Percentiles rank a stretch among this genome's conserved stretches.
Evolutionary conservation across 1,140 invertebrate species (phyloP).

Genomic region (Rhyacophila brunnea): DNA sequence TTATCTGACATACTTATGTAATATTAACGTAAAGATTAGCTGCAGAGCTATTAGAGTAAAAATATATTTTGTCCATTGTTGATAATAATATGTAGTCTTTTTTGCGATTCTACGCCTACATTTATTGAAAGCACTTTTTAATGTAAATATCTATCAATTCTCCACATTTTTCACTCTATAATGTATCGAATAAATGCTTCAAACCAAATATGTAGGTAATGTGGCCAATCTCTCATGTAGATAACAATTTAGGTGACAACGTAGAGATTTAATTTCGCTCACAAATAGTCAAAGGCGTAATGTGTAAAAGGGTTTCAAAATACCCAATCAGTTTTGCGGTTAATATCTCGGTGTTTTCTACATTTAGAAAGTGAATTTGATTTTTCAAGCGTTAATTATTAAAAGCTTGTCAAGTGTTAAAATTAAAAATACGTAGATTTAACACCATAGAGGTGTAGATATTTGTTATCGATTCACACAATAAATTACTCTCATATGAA

Average conservation of each 20-base stretch:
- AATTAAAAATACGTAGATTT: not conserved
- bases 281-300: not conserved
- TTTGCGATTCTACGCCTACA: slow-evolving; percentile 20
- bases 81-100: slow-evolving; percentile 13
- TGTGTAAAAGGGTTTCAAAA: not conserved
- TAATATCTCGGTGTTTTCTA: slow-evolving; percentile 8
- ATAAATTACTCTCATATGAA: not conserved
- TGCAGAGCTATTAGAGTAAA: not conserved
- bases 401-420: slow-evolving; percentile 1
- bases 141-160: slow-evolving; percentile 13
- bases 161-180: slow-evolving; percentile 4
- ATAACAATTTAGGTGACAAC: not conserved
- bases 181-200: slow-evolving; percentile 1
- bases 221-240: slow-evolving; percentile 8
- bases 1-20: not conserved
- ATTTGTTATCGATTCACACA: not conserved
- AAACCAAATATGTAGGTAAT: slow-evolving; percentile 1
- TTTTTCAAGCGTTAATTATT: not conserved
- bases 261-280: not conserved
- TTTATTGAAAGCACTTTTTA: slow-evolving; percentile 17
- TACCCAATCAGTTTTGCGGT: not conserved
- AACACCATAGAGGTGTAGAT: not conserved
- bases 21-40: no score
- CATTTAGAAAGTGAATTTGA: not conserved
- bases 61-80: slow-evolving; percentile 19